Evolutionary conservation across 1,140 invertebrate genomes (phyloP).

Genomic region (Dendrolimus kikuchii): DNA sequence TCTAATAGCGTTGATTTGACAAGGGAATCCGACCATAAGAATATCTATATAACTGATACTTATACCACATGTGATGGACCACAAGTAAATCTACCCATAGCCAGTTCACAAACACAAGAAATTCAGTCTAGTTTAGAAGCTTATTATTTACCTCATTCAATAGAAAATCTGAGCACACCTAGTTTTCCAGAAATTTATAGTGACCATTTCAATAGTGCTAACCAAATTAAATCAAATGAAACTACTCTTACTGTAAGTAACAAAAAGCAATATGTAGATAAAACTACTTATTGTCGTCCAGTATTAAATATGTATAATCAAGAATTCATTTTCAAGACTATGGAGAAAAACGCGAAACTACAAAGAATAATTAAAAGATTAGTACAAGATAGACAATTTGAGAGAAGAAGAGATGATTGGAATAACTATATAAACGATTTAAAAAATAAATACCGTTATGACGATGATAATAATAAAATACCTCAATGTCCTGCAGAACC

Average conservation of each 20-base stretch:
- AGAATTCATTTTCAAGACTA: conserved; percentile 36
- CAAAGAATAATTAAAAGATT: conserved; percentile 31
- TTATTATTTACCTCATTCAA: too few relatives aligned
- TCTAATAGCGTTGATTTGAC: too few relatives aligned
- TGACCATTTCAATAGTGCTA: too few relatives aligned
- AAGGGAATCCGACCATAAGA: too few relatives aligned
- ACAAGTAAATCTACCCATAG: too few relatives aligned
- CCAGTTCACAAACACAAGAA: too few relatives aligned
- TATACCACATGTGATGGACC: too few relatives aligned
- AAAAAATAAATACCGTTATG: conserved; percentile 32
- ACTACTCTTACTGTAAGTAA: not conserved
- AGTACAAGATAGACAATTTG: conserved; percentile 24
- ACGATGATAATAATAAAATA: conserved; percentile 4
- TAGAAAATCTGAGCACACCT: too few relatives aligned
- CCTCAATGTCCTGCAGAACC: conserved; percentile 11
- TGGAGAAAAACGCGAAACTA: conserved; percentile 39
- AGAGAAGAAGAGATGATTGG: conserved; percentile 37
- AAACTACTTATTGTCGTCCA: conserved; percentile 47
- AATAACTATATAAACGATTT: conserved; percentile 50
- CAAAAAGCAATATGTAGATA: conserved; percentile 26
- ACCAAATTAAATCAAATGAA: not conserved
- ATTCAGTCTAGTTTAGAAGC: too few relatives aligned
- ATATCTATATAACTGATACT: too few relatives aligned
- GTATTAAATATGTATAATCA: conserved; percentile 29
- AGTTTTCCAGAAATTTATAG: too few relatives aligned